Base-by-base conservation (phyloP, 2,113 vertebrate genomes). In the Mobula hypostoma region DNA sequence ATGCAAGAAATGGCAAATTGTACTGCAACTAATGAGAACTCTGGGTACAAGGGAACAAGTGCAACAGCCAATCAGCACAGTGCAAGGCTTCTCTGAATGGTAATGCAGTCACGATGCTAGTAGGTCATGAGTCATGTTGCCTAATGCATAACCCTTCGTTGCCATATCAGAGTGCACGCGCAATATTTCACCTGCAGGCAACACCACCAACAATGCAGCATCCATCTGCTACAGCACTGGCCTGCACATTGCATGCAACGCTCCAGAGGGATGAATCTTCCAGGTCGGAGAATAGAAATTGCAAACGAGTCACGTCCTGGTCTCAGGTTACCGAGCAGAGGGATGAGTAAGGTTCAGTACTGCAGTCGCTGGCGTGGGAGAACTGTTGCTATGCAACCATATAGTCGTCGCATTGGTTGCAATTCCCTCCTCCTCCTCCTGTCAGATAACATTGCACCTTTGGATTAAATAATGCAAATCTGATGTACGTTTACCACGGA, bases 401-500 rank as follows among this genome's bases (percentile, higher is more conserved):
- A 29, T 63, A 58, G 24, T 83, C 24, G 74, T 77, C 0, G 24
- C 24, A 83, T 56, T 27, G 80, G 80, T 83, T 83, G 40, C 40
- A 56, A 19, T 48, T 17, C 40, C 79, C 56, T 87, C 83, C 83
- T 61, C 83, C 24, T 61, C 24, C 56, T 87, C 21, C 4, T 87
- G 24, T 5, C 79, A 82, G 83, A 87, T 27, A 87, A 29, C 56
- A 87, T 87, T 87, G 24, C 83, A 87, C 83, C 83, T 87, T 29
- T n/a, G 29, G 27, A 87, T 61, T 87, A 48, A 87, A 87, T 87
- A 58, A 87, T 61, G 83, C 56, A 87, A 61, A 87, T 87, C 48
- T 58, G 19, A 85, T 56, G 21, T 48, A 58, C 48, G 8, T 85
- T 48, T 85, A 56, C 83, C 83, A 24, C 27, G 83, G 56, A 87